A percentile compares a stretch with the other conserved stretches of the same genome.
Conservation (phyloP, 2,113 vertebrate species). For the Phylloscopus trochiloides region DNA sequence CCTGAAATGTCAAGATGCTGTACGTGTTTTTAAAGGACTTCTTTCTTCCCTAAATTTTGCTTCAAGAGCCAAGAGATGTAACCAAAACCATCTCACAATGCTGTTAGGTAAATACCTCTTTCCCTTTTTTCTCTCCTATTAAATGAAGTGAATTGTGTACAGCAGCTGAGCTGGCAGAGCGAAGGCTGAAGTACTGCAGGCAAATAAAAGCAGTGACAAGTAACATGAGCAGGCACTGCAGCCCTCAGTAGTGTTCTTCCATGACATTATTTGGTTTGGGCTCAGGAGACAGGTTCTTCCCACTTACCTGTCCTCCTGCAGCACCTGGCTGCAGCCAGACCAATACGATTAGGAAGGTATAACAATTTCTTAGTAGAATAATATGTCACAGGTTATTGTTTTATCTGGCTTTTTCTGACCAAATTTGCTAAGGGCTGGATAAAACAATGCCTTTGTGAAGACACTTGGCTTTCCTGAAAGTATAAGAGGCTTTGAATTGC, state of each 20-base stretch:
- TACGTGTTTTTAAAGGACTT: neutral
- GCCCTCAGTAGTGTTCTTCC: neutral
- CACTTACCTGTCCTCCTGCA: neutral
- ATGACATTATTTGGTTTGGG: neutral
- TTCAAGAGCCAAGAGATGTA: neutral
- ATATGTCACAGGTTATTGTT: neutral
- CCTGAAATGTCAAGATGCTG: neutral
- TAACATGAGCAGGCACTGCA: neutral
- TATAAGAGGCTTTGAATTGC: neutral
- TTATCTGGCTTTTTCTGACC: neutral
- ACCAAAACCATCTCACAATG: neutral
- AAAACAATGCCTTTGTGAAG: neutral
- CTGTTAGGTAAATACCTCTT: neutral
- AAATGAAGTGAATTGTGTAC: neutral
- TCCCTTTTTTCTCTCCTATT: neutral
- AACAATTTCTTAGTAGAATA: neutral
- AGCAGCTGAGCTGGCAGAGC: neutral
- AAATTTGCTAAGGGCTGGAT: neutral
- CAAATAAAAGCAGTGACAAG: neutral
- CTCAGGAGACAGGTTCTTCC: neutral
- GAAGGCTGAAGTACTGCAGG: neutral
- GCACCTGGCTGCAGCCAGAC: neutral
- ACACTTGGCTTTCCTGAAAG: neutral
- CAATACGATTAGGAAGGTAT: rapidly evolving
- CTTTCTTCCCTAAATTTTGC: neutral